These are phyloP conservation scores for Callyntrura sp. DNA, from an alignment of 2,888 invertebrate species.

Conservation along the genomic window DNA sequence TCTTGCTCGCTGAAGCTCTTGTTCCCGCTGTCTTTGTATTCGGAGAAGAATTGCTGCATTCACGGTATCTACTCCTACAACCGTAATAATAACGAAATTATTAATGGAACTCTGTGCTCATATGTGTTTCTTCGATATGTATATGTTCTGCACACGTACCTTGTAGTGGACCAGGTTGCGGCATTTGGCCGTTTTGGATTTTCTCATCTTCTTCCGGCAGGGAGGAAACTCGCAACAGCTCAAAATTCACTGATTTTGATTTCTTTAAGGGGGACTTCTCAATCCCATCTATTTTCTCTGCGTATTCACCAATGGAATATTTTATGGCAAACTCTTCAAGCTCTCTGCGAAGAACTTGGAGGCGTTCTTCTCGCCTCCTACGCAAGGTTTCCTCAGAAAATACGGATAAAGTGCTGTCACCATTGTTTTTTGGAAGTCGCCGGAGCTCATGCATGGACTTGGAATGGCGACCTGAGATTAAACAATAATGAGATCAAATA, in stretches of 20 bases:
- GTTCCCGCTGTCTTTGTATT: conserved; percentile 71
- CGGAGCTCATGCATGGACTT: conserved; percentile 73
- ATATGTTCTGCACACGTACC: no score
- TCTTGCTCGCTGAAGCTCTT: conserved; percentile 70
- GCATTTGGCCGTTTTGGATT: background rate
- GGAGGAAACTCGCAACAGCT: background rate
- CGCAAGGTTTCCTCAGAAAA: conserved; percentile 52
- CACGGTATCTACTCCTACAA: conserved; percentile 56
- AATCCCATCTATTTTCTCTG: conserved; percentile 64
- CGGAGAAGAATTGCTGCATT: conserved; percentile 68
- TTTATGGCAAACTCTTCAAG: conserved; percentile 72
- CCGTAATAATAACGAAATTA: background rate
- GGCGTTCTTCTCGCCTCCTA: conserved; percentile 60
- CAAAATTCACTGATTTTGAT: conserved; percentile 4
- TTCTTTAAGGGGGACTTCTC: conserved; percentile 43
- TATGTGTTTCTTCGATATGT: background rate
- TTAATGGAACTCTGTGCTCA: background rate
- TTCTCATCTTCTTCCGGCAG: background rate
- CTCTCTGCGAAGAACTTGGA: conserved; percentile 67
- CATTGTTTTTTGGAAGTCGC: background rate
- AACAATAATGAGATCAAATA: no score
- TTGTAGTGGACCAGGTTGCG: conserved; percentile 35
- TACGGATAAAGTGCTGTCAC: background rate
- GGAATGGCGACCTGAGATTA: conserved; percentile 61
- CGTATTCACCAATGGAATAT: conserved; percentile 65